Evolutionary conservation across 1,140 invertebrate genomes (phyloP).

Genomic region (Phymastichus coffea): DNA sequence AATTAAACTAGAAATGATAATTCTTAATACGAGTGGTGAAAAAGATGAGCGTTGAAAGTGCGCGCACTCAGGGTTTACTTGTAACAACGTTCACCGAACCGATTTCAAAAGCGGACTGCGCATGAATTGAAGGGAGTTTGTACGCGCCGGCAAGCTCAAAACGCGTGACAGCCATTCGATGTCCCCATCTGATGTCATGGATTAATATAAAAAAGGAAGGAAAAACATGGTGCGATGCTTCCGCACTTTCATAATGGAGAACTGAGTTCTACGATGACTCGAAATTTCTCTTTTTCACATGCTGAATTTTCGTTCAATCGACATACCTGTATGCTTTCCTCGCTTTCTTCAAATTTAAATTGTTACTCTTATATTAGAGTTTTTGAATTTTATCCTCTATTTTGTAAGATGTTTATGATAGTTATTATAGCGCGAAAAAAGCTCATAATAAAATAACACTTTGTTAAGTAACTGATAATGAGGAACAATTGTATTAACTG

Average conservation of each 20-base stretch:
- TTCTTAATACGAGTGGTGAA: neutral
- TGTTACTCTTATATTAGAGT: no score
- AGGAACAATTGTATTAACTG: no score
- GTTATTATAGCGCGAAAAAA: no score
- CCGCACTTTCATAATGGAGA: constrained; percentile 23
- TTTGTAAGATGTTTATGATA: no score
- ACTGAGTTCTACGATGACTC: constrained; percentile 8
- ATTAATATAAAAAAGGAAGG: constrained; percentile 25
- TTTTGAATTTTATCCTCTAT: no score
- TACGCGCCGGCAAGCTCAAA: constrained; percentile 13
- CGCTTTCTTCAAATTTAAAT: no score
- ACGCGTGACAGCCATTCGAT: constrained; percentile 25
- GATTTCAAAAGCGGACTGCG: constrained; percentile 24
- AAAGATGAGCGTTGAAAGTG: no score
- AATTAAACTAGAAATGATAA: neutral
- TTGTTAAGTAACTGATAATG: no score
- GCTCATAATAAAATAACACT: no score
- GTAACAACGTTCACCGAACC: constrained; percentile 28
- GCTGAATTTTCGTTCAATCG: neutral
- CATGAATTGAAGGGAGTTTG: constrained; percentile 24
- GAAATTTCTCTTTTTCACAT: neutral
- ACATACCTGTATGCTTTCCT: neutral
- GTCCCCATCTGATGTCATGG: constrained; percentile 28
- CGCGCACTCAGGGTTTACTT: no score
- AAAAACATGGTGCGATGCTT: constrained; percentile 25